A percentile compares a stretch with the other conserved stretches of the same genome.
Evolutionary conservation across 1,140 invertebrate genomes (phyloP).

Genomic region (Lanistes nyassanus): DNA sequence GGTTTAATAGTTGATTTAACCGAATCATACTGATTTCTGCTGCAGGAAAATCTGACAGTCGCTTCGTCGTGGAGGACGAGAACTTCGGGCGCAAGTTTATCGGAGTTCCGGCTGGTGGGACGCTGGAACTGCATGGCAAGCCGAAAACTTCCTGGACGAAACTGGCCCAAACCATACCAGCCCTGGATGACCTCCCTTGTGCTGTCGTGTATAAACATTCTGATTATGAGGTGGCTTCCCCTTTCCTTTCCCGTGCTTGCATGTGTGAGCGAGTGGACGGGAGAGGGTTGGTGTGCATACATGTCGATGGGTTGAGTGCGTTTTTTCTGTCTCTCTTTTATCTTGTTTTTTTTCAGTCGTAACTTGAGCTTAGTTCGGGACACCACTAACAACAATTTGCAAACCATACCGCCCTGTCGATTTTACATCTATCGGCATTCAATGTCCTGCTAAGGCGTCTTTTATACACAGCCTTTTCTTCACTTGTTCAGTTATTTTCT

Average conservation of each 20-base stretch:
- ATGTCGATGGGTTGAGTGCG: no score
- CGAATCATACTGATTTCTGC: background rate
- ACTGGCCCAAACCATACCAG: conserved; percentile 9
- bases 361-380: no score
- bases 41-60: background rate
- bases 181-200: background rate
- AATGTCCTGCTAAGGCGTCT: no score
- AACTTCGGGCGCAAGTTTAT: conserved; percentile 27
- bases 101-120: conserved; percentile 20
- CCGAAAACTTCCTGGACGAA: conserved; percentile 21
- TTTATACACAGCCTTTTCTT: no score
- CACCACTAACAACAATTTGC: no score
- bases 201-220: background rate
- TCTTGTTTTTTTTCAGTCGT: no score
- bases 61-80: background rate
- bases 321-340: no score
- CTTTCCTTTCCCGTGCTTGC: background rate
- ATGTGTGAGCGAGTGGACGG: no score
- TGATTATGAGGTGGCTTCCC: background rate
- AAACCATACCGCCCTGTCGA: no score
- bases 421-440: no score
- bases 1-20: background rate
- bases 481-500: no score
- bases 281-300: no score
- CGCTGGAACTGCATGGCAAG: conserved; percentile 20